These are phyloP conservation scores for Meriones psammophilus DNA, from an alignment of 2,797 vertebrate genomes.

Conservation along the genomic window DNA sequence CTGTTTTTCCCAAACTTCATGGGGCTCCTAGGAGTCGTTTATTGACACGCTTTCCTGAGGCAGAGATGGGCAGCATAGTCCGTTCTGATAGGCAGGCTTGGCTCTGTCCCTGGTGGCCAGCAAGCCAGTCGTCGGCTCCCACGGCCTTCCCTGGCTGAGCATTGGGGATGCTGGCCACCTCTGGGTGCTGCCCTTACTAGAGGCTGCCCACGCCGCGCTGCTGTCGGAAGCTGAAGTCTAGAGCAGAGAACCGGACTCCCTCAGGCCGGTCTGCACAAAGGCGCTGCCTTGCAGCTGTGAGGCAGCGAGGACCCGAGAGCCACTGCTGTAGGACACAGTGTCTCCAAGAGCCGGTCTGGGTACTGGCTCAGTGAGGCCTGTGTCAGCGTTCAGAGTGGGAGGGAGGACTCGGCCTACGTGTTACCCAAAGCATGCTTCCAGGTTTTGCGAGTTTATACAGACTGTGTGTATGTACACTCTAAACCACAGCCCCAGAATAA, in stretches of 20 bases:
- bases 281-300: neutral
- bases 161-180: neutral
- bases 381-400: neutral
- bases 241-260: neutral
- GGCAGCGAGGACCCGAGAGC: rapidly evolving
- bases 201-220: neutral
- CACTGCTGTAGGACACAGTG: no score
- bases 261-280: neutral
- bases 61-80: neutral
- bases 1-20: rapidly evolving
- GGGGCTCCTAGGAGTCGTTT: neutral
- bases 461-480: neutral
- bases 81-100: neutral
- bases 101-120: neutral
- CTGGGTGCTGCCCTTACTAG: neutral
- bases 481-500: neutral
- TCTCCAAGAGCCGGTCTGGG: neutral
- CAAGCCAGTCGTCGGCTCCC: no score
- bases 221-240: neutral
- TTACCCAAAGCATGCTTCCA: neutral
- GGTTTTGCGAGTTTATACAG: neutral
- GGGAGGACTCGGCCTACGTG: neutral
- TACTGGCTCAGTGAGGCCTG: neutral
- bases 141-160: neutral
- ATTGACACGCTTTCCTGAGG: rapidly evolving